phyloP scores from a whole-genome alignment of 2,113 vertebrate species.

The Anser brachyrhynchus region DNA sequence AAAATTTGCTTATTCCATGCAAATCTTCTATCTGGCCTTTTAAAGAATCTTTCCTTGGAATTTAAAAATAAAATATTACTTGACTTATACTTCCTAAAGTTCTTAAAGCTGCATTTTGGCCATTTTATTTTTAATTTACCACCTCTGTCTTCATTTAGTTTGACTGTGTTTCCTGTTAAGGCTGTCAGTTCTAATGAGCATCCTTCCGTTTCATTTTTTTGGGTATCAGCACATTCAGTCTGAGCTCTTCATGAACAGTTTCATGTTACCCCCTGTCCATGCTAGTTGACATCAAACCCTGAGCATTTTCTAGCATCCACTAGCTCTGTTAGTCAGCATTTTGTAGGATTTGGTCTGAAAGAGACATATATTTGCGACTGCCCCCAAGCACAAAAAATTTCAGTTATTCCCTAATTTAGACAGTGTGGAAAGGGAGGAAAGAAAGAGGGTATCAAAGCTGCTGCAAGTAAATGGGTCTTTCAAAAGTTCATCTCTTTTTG shows the following conservation, averaged over 20 bases:
- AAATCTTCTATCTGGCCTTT: neutral
- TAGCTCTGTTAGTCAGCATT: neutral
- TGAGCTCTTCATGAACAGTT: neutral
- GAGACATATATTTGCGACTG: neutral
- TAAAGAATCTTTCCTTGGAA: neutral
- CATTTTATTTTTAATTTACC: neutral
- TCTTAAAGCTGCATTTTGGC: neutral
- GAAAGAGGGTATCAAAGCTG: neutral
- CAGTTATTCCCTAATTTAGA: neutral
- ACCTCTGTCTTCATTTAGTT: neutral
- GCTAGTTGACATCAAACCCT: neutral
- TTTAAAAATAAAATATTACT: neutral
- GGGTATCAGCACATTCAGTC: neutral
- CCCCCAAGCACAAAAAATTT: neutral
- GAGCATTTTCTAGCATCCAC: neutral
- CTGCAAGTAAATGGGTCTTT: neutral
- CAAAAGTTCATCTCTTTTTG: neutral
- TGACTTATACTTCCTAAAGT: neutral
- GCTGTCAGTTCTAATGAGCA: neutral
- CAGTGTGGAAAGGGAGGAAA: neutral
- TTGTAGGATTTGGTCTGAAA: neutral
- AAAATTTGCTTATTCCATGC: neutral
- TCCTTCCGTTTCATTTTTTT: neutral
- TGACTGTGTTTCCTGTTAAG: neutral
- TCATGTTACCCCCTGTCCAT: neutral